phyloP scores from a whole-genome alignment of 2,888 invertebrate genomes.

The Scaptomyza flava region DNA sequence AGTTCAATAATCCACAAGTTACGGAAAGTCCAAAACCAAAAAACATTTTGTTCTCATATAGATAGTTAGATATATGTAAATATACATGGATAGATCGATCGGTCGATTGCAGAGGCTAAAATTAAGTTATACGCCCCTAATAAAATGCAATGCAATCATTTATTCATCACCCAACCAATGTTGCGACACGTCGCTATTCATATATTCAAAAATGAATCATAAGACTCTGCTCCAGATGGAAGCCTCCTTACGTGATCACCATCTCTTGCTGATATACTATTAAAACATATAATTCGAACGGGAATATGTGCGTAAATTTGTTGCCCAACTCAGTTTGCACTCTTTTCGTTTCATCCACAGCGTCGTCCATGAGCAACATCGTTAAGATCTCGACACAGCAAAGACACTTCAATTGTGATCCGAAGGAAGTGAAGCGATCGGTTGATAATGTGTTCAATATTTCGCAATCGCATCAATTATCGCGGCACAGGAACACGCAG shows the following conservation, averaged over 20 bases:
- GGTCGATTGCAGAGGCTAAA: slow-evolving; percentile 41
- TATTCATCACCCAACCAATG: slow-evolving; percentile 77
- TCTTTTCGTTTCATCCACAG: slow-evolving; percentile 42
- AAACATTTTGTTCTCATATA: slow-evolving; percentile 30
- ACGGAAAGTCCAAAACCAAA: slow-evolving; percentile 42
- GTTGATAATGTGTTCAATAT: slow-evolving; percentile 82
- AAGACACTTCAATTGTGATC: slow-evolving; percentile 29
- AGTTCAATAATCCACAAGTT: slow-evolving; percentile 56
- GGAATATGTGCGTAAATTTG: slow-evolving; percentile 63
- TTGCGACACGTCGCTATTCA: slow-evolving; percentile 79
- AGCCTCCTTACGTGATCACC: slow-evolving; percentile 67
- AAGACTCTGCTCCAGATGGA: slow-evolving; percentile 59
- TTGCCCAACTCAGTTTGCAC: slow-evolving; percentile 14
- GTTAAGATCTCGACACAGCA: background rate
- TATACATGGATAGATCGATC: background rate
- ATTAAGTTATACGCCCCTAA: slow-evolving; percentile 79
- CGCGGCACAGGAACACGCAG: slow-evolving; percentile 79
- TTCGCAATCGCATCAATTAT: slow-evolving; percentile 83
- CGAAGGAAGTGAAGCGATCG: slow-evolving; percentile 34
- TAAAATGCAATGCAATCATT: slow-evolving; percentile 79
- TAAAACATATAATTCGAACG: slow-evolving; percentile 33
- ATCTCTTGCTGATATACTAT: slow-evolving; percentile 10
- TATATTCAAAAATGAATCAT: slow-evolving; percentile 84
- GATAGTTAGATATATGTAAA: slow-evolving; percentile 16
- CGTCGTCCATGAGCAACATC: slow-evolving; percentile 24